Conservation (phyloP, 2,113 vertebrate species). For the Aix galericulata region DNA sequence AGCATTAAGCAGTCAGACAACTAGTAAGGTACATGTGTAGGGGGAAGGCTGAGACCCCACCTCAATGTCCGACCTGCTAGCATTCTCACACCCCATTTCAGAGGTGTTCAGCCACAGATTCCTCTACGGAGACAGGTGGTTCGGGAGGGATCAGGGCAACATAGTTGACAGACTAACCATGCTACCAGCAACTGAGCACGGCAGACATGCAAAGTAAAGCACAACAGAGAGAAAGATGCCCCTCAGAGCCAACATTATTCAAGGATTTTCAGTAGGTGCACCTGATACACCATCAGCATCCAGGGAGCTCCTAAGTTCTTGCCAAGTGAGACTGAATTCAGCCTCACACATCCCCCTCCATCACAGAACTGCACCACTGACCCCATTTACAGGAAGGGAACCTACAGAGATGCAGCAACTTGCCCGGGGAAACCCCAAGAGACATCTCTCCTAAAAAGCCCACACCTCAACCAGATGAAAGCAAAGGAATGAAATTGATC, state of each 20-base stretch:
- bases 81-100: neutral
- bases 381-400: neutral
- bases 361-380: neutral
- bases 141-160: neutral
- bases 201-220: neutral
- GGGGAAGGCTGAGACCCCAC: neutral
- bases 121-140: neutral
- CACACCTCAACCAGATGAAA: neutral
- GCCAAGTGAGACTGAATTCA: neutral
- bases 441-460: neutral
- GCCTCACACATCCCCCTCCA: neutral
- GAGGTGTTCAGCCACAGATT: neutral
- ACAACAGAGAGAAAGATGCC: neutral
- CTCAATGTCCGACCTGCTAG: neutral
- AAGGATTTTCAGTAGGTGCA: neutral
- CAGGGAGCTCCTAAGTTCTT: neutral
- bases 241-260: neutral
- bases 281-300: neutral
- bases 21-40: neutral
- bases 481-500: conserved; percentile 19
- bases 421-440: neutral
- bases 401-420: neutral
- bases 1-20: neutral
- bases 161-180: neutral
- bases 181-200: neutral